Percentiles rank a stretch among this genome's conserved stretches.
Evolutionary conservation across 2,113 vertebrate genomes (phyloP).

Genomic region (Zosterops pallidus): DNA sequence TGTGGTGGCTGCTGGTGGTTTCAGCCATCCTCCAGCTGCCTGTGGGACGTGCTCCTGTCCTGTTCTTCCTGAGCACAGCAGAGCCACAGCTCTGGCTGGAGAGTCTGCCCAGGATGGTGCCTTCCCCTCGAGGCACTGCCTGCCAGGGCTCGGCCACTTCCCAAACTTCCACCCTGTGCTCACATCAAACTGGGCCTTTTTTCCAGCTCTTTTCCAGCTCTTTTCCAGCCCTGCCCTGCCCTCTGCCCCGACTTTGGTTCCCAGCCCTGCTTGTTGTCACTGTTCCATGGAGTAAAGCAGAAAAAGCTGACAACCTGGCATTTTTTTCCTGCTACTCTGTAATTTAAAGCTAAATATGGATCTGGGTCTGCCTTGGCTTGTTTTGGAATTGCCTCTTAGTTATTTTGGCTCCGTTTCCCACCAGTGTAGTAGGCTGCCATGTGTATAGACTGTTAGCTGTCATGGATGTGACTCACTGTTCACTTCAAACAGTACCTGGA

Average conservation of each 20-base stretch:
- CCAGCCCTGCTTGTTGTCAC: neutral
- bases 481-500: neutral
- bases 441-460: neutral
- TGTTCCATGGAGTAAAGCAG: neutral
- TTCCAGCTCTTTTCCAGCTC: neutral
- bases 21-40: neutral
- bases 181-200: rapidly evolving
- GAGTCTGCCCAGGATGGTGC: rapidly evolving
- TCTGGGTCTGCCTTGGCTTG: neutral
- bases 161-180: rapidly evolving
- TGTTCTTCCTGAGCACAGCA: neutral
- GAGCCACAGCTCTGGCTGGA: neutral
- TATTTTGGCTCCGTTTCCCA: neutral
- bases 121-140: neutral
- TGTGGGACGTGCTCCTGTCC: rapidly evolving
- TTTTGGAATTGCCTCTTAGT: neutral
- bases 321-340: neutral
- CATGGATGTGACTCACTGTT: neutral
- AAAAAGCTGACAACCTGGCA: neutral
- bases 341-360: neutral
- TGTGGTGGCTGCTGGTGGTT: neutral
- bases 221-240: neutral
- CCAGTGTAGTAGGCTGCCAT: neutral
- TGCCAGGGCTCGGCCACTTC: neutral
- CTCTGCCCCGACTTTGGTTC: neutral